phyloP scores from a whole-genome alignment of 2,113 vertebrate species.

The Jaculus jaculus region DNA sequence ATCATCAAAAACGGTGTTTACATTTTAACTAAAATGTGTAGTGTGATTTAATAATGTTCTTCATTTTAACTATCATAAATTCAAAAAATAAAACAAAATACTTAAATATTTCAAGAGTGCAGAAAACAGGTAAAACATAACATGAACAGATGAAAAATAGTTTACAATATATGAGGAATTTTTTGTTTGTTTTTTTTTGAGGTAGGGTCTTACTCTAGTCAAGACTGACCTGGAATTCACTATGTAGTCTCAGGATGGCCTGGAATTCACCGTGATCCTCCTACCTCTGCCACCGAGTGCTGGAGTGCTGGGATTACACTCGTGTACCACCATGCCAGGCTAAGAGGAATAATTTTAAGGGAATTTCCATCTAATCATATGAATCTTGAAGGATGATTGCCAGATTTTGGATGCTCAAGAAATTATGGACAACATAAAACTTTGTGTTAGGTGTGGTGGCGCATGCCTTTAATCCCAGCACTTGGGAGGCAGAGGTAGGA shows the following conservation, averaged over 20 bases:
- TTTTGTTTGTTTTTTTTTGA: no score
- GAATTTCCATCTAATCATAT: not conserved
- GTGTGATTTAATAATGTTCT: not conserved
- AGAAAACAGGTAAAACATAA: not conserved
- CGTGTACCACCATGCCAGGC: no score
- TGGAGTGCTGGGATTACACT: no score
- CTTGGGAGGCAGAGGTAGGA: no score
- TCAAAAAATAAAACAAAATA: not conserved
- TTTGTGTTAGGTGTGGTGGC: no score
- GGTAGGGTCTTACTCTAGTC: no score
- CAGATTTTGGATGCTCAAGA: not conserved
- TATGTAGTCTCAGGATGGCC: no score
- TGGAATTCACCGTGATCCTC: no score
- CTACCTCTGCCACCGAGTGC: no score
- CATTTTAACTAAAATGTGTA: not conserved
- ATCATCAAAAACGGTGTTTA: not conserved
- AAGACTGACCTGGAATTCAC: no score
- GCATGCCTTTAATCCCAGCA: no score
- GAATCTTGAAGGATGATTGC: not conserved
- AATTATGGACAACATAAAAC: not conserved
- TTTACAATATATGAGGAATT: not conserved
- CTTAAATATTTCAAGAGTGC: conserved; percentile 17
- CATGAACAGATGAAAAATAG: not conserved
- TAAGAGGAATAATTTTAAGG: not conserved
- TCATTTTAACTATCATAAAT: not conserved